Conservation (phyloP, 2,113 vertebrate species). For the Tretioscincus oriximinensis region DNA sequence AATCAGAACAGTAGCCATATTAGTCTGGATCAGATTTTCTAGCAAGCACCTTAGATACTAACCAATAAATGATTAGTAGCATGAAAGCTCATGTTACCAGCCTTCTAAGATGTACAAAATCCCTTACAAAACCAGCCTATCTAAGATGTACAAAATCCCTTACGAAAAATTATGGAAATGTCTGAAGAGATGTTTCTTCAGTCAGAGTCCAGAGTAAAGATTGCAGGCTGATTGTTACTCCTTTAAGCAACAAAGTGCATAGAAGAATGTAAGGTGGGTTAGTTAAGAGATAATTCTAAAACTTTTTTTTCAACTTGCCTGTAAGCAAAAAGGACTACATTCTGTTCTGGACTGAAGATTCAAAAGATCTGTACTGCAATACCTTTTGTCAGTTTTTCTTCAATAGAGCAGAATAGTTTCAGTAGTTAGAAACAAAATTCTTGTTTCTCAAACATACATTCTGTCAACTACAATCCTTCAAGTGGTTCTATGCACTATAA, state of each 20-base stretch:
- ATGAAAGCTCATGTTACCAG: too few species aligned
- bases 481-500: background rate
- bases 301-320: background rate
- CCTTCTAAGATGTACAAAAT: too few species aligned
- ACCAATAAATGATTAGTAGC: too few species aligned
- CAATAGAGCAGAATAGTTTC: background rate
- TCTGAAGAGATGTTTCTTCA: too few species aligned
- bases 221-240: background rate
- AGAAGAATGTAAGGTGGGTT: background rate
- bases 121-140: too few species aligned
- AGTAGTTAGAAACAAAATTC: background rate
- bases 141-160: too few species aligned
- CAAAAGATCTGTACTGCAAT: background rate
- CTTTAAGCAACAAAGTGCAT: background rate
- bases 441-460: background rate
- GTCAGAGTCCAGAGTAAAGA: too few species aligned
- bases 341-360: constrained; percentile 3
- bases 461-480: background rate
- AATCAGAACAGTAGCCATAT: too few species aligned
- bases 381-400: background rate
- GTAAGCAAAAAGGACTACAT: background rate
- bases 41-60: too few species aligned
- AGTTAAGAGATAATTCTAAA: background rate
- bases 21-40: too few species aligned
- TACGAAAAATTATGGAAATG: too few species aligned